Base-by-base conservation (phyloP, 2,113 vertebrate species). In the Protobothrops flavoviridis region DNA sequence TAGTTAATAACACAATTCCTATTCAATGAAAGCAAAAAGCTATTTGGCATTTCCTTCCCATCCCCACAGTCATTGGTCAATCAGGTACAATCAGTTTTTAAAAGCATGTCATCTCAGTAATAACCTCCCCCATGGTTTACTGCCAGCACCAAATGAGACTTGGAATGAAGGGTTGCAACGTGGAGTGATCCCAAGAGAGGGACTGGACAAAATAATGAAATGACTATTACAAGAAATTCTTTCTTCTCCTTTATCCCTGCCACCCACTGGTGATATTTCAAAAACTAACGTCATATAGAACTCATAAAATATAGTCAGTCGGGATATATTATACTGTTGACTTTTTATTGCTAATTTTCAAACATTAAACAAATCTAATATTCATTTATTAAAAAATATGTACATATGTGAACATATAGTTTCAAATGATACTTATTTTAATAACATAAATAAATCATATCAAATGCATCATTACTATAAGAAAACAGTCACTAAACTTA, bases 391-490 rank as follows among this genome's bases (percentile, higher is more conserved):
- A 53, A 55, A 89, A 45, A 93, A 64, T 39, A 43, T 5, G 2
- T 23, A 90, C n/a, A 86, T 48, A 24, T 57, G 6, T 64, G 21
- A 55, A 87, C 20, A 21, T 39, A 87, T 26, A 29, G 4, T 4
- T 90, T 11, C 94, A 93, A 94, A 4, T 0, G 33, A 95, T 93
- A 50, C 91, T 90, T 98, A 89, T 93, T 97, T 98, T 97, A 97
- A 85, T 45, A 94, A 97, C 94, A 95, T 96, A 97, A 91, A 45
- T 91, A 95, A 93, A 89, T 92, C 88, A 90, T 94, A 93, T 96
- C 92, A 0, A 53, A 93, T 87, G 0, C 11, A 88, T 85, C 11
- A 97, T 97, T 96, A 96, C 59, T 59, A 94, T 23, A 26, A 9
- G 33, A 64, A 87, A 86, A 17, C 26, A 52, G 23, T 13, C 43